phyloP scores from a whole-genome alignment of 1,140 invertebrate genomes.

The Papilio helenus region DNA sequence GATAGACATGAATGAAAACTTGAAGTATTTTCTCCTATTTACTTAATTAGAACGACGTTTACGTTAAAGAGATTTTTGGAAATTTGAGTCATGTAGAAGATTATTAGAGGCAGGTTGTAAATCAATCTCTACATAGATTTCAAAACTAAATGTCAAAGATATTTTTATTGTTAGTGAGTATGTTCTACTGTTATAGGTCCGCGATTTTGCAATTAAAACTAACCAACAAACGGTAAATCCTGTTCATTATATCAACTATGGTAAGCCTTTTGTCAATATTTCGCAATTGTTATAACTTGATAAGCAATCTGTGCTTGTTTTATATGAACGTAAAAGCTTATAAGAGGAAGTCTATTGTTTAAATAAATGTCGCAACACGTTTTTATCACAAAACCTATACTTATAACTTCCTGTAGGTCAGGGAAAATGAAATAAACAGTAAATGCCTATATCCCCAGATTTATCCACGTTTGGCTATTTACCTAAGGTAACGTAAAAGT shows the following conservation, averaged over 20 bases:
- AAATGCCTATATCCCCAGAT: no score
- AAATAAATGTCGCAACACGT: background rate
- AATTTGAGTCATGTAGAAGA: no score
- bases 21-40: background rate
- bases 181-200: background rate
- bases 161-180: background rate
- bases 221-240: conserved; percentile 4
- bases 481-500: no score
- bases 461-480: no score
- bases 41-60: no score
- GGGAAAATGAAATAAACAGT: background rate
- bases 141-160: no score
- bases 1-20: no score
- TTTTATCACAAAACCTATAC: background rate
- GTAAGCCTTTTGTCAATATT: conserved; percentile 13
- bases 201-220: background rate
- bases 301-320: conserved; percentile 9
- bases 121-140: no score
- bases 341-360: conserved; percentile 13
- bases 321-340: conserved; percentile 1
- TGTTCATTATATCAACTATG: background rate
- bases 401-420: background rate
- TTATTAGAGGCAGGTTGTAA: no score
- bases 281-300: conserved; percentile 17
- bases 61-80: no score